Base-by-base conservation (phyloP, 2,888 invertebrate species). In the Ctenicera cuprea region DNA sequence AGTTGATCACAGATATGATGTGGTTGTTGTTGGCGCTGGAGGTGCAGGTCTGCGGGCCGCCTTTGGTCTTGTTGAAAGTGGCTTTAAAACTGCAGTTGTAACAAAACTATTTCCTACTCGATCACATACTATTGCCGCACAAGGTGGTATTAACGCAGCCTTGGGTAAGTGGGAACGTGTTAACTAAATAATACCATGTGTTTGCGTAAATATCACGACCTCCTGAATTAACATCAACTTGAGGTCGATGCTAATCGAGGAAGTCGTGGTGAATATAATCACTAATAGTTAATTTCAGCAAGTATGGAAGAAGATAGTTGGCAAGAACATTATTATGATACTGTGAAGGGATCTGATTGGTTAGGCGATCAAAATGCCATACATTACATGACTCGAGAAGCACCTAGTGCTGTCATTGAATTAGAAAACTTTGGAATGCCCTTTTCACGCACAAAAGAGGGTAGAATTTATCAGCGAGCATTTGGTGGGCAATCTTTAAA, bases 341-440 rank as follows among this genome's bases (percentile, higher is more conserved):
- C 98, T 4, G 95, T 98, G 0, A 98, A 98, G 87, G 99, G 99
- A 38, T 98, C 98, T 66, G 99, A 99, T 90, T 98, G 98, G 98
- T 90, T 99, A 30, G 98, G 98, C 78, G 98, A 98, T 86, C 91
- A 97, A 89, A 97, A 99, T 88, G 99, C 99, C 65, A 99, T 99
- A 82, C 98, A 99, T 87, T 99, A 98, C 88, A 96, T 99, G 95
- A 96, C 98, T 1, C 91, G 94, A 77, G 96, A 97, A 86, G 97
- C 97, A 0, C 95, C 95, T 0, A 91, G 93, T 80, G 95, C 95
- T 30, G 97, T 98, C n/a, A 94, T 94, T 83, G 98, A 98, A 85
- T 89, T 96, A 72, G 96, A 96, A 87, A 96, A 96, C 87, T 94
- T 93, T 81, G 99, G 99, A 64, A 97, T 99, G 97, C 98, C 98